phyloP scores from a whole-genome alignment of 92 coral and sea anemone genomes.

The Umimayanthus chanpuru region DNA sequence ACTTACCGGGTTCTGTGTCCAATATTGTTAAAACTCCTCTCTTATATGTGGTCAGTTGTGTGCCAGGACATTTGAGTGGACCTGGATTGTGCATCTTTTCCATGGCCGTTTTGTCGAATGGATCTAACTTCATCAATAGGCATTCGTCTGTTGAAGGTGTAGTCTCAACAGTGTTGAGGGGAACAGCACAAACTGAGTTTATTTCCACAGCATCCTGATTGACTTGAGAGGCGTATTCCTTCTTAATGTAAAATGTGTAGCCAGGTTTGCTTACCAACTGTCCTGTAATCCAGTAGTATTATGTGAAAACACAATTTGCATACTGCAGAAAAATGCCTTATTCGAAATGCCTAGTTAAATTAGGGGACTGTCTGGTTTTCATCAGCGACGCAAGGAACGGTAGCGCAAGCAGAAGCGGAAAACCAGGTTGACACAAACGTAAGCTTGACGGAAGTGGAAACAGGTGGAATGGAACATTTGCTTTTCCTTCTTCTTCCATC shows the following conservation, averaged over 20 bases:
- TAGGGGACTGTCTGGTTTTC: background rate
- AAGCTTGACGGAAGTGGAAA: too few relatives aligned
- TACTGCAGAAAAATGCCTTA: background rate
- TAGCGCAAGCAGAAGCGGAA: too few relatives aligned
- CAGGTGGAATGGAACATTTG: too few relatives aligned
- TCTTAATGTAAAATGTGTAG: slow-evolving; percentile 59
- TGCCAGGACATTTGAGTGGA: slow-evolving; percentile 68
- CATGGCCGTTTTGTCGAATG: slow-evolving; percentile 64
- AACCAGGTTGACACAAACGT: too few relatives aligned
- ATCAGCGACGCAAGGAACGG: too few relatives aligned
- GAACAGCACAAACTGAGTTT: slow-evolving; percentile 63
- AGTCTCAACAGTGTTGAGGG: slow-evolving; percentile 22
- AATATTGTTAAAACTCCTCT: slow-evolving; percentile 59
- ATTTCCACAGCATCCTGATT: slow-evolving; percentile 31
- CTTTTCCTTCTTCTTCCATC: too few relatives aligned
- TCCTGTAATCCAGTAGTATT: background rate
- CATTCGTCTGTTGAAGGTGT: slow-evolving; percentile 56
- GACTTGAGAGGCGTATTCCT: slow-evolving; percentile 22
- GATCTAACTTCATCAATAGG: slow-evolving; percentile 74
- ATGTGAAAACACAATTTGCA: background rate
- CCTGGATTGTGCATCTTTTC: slow-evolving; percentile 51
- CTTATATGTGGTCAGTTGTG: slow-evolving; percentile 64
- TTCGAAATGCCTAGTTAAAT: background rate
- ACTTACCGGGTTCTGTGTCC: background rate
- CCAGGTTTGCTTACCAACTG: slow-evolving; percentile 45